These are phyloP conservation scores for Agrochola lychnidis DNA, from an alignment of 2,888 invertebrate genomes.

Conservation along the genomic window DNA sequence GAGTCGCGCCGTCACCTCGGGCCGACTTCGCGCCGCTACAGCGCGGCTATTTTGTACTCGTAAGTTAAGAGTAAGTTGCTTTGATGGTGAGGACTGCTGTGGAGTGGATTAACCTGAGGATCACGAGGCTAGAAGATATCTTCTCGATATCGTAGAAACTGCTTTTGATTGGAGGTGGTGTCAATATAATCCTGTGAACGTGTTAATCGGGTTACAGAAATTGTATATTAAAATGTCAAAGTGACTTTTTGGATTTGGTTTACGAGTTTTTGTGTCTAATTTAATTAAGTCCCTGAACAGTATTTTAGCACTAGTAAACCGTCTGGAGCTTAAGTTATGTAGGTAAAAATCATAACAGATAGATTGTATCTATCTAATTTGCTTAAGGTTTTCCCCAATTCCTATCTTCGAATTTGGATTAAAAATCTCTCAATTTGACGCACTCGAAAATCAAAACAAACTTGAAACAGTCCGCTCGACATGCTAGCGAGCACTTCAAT, in stretches of 20 bases:
- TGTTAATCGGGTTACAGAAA: background rate
- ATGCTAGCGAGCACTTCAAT: conserved; percentile 73
- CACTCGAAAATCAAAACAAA: conserved; percentile 62
- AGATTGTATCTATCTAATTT: background rate
- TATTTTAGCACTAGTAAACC: background rate
- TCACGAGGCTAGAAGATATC: background rate
- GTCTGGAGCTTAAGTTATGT: background rate
- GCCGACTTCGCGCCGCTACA: conserved; percentile 82
- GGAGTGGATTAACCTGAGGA: background rate
- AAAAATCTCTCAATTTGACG: conserved; percentile 41
- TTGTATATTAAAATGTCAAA: background rate
- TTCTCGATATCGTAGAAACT: too few relatives aligned
- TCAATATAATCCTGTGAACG: background rate
- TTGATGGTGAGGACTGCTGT: conserved; percentile 25
- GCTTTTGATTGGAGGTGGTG: background rate
- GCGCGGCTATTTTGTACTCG: conserved; percentile 74
- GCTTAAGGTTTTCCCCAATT: background rate
- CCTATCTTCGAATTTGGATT: conserved; percentile 3
- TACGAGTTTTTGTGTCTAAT: background rate
- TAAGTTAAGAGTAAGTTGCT: conserved; percentile 55
- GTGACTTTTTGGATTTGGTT: background rate
- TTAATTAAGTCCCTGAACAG: background rate
- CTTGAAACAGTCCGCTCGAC: conserved; percentile 65
- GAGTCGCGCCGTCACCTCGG: conserved; percentile 90
- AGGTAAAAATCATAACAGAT: background rate